Percentiles rank a stretch among this genome's conserved stretches.
Conservation (phyloP, 2,888 invertebrate species). For the Mimumesa dahlbomi region DNA sequence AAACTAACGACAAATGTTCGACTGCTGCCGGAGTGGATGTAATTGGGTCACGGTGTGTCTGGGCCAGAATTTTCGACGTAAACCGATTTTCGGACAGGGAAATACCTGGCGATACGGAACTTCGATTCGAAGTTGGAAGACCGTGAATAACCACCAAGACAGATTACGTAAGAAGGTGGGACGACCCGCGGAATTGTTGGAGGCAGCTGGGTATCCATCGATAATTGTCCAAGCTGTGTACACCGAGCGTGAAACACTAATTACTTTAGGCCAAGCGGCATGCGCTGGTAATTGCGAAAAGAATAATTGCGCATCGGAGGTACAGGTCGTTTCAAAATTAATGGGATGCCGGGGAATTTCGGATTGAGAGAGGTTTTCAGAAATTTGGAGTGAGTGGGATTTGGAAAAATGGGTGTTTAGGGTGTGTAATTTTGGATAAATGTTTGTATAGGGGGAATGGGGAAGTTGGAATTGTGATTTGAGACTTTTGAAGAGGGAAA, state of each 20-base stretch:
- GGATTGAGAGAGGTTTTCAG: no score
- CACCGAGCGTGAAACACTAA: neutral
- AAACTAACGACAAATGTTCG: slow-evolving; percentile 5
- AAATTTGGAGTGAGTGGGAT: no score
- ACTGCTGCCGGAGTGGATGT: neutral
- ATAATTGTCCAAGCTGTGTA: neutral
- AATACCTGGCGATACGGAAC: neutral
- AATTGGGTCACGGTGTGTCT: slow-evolving; percentile 7
- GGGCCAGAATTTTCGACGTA: neutral
- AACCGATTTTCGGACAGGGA: neutral
- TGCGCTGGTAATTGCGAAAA: neutral
- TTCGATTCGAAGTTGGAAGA: neutral
- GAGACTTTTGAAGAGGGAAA: no score
- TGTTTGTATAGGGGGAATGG: no score
- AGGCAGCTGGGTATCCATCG: neutral
- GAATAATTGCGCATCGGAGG: no score
- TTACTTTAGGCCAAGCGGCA: neutral
- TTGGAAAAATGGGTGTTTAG: no score
- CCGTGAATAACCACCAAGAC: neutral
- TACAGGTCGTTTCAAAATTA: no score
- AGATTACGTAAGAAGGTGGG: neutral
- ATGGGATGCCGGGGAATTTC: no score
- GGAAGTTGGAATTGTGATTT: no score
- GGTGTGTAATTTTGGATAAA: no score
- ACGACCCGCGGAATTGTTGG: neutral